Conservation (phyloP, 2,888 invertebrate species). For the Abrostola triplasia region DNA sequence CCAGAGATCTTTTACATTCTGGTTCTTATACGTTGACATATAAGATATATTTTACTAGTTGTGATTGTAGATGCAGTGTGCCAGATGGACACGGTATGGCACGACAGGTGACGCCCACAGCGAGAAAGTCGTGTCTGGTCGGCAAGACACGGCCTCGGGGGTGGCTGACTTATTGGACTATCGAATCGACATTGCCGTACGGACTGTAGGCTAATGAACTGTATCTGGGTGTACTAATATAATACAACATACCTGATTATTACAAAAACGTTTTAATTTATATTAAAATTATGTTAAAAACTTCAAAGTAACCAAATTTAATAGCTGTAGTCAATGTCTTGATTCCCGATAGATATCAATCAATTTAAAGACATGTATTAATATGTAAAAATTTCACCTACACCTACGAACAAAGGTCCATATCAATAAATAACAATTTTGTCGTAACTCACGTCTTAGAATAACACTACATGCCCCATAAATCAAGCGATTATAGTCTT, state of each 20-base stretch:
- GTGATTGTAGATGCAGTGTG: constrained; percentile 33
- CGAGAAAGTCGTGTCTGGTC: constrained; percentile 73
- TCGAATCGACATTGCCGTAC: constrained; percentile 35
- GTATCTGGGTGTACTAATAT: constrained; percentile 28
- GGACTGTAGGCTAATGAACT: constrained; percentile 52
- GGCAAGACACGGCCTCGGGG: constrained; percentile 56
- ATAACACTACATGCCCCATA: constrained; percentile 11
- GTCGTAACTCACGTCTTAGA: constrained; percentile 36
- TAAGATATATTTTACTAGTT: constrained; percentile 45
- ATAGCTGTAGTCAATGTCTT: neutral
- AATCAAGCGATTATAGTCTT: constrained; percentile 20
- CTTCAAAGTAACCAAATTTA: neutral
- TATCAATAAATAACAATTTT: constrained; percentile 41
- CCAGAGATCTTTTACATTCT: constrained; percentile 22
- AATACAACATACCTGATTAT: neutral
- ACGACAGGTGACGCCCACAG: constrained; percentile 78
- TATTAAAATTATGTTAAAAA: too few species aligned
- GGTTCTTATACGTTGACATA: constrained; percentile 39
- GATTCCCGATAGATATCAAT: constrained; percentile 4
- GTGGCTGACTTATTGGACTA: constrained; percentile 57
- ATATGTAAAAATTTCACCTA: constrained; percentile 25
- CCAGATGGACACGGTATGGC: constrained; percentile 64
- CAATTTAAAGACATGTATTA: constrained; percentile 7
- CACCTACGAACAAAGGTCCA: constrained; percentile 25
- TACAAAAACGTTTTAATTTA: neutral